Conservation (phyloP, 2,797 vertebrate species). For the Distichodus sexfasciatus region DNA sequence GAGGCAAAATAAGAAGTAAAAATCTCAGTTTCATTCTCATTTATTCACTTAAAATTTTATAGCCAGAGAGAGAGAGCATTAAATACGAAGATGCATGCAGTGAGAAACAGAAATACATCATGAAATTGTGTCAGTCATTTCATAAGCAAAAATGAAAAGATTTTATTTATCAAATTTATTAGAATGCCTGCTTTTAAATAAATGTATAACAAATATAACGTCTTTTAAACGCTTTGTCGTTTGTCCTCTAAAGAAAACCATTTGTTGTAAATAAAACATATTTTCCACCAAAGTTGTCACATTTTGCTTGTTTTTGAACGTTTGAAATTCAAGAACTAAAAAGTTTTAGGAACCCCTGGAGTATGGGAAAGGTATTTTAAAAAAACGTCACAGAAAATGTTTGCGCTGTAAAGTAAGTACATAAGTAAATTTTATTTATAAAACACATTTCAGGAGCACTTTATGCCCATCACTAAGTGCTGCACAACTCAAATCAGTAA, state of each 20-base stretch:
- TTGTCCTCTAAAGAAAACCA: slow-evolving; percentile 57
- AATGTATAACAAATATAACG: slow-evolving; percentile 47
- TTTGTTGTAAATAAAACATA: slow-evolving; percentile 68
- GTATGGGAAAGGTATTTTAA: neutral
- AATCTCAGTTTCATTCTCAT: slow-evolving; percentile 42
- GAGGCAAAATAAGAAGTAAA: slow-evolving; percentile 15
- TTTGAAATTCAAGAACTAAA: neutral
- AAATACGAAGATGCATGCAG: slow-evolving; percentile 66
- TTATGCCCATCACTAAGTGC: no score
- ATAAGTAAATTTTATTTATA: no score
- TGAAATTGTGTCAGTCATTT: slow-evolving; percentile 11
- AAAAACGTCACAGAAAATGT: no score
- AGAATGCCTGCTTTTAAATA: slow-evolving; percentile 48
- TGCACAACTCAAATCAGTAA: no score
- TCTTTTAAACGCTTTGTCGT: slow-evolving; percentile 44
- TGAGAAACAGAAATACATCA: slow-evolving; percentile 49
- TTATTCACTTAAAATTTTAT: slow-evolving; percentile 50
- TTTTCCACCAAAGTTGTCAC: slow-evolving; percentile 63
- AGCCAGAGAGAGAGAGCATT: slow-evolving; percentile 50
- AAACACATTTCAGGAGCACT: no score
- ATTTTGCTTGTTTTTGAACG: neutral
- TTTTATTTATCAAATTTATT: slow-evolving; percentile 22
- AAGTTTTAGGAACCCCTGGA: neutral
- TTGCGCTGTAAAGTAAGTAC: no score
- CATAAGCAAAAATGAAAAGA: neutral